A percentile compares a stretch with the other conserved stretches of the same genome.
Conservation (phyloP, 2,797 vertebrate genomes). For the Sebastiscus albofasciatus region DNA sequence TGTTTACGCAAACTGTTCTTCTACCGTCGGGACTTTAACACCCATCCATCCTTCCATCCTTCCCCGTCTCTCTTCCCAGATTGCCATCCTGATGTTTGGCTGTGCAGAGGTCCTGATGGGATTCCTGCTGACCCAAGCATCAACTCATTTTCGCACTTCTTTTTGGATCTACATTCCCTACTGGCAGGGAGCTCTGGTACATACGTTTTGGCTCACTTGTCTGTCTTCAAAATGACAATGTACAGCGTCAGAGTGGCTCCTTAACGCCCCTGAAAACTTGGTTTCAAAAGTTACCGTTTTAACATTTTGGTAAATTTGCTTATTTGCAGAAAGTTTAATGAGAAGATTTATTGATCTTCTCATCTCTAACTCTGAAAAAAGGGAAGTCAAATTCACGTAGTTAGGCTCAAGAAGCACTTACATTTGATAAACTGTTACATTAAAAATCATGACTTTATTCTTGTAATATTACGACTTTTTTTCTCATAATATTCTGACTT, state of each 20-base stretch:
- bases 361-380: background rate
- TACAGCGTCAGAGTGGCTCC: background rate
- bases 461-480: too few species aligned
- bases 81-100: conserved; percentile 68
- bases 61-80: conserved; percentile 37
- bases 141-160: accelerated
- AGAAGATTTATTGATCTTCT: background rate
- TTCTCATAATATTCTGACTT: too few species aligned
- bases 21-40: background rate
- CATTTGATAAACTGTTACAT: background rate
- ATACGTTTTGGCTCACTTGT: background rate
- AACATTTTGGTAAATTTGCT: background rate
- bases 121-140: background rate
- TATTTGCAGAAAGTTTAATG: background rate
- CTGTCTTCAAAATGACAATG: background rate
- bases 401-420: background rate
- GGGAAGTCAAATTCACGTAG: background rate
- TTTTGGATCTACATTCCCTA: conserved; percentile 38
- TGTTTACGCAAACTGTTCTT: background rate
- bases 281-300: background rate
- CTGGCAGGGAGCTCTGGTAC: conserved; percentile 74
- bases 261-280: background rate
- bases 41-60: background rate
- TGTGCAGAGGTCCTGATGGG: conserved; percentile 72
- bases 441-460: background rate